Conservation (phyloP, 2,797 vertebrate genomes). For the Leucoraja ocellata region DNA sequence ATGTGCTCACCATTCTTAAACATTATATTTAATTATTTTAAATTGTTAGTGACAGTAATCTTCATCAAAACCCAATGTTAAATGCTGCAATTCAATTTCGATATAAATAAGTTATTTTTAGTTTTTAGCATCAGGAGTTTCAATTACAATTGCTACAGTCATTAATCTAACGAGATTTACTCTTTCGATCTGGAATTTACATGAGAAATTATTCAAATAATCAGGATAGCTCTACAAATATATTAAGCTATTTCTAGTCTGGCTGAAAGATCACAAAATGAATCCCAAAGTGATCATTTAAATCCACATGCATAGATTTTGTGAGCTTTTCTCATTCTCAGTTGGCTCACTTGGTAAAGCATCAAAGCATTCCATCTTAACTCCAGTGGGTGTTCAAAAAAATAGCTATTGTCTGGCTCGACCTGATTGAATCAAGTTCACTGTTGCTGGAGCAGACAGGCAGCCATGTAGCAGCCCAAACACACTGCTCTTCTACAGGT, state of each 20-base stretch:
- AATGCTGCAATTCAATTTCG: background rate
- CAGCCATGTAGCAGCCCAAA: no score
- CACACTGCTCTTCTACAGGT: background rate
- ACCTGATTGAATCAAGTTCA: slow-evolving; percentile 1
- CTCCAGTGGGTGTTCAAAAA: background rate
- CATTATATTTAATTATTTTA: background rate
- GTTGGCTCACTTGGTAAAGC: background rate
- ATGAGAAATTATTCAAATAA: background rate
- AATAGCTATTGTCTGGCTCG: slow-evolving; percentile 11
- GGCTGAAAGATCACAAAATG: slow-evolving; percentile 11
- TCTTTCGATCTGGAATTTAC: slow-evolving; percentile 23
- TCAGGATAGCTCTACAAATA: background rate
- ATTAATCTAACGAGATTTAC: background rate
- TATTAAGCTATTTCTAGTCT: slow-evolving; percentile 2
- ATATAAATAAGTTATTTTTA: background rate
- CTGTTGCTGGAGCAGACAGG: background rate
- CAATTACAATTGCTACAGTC: slow-evolving; percentile 1
- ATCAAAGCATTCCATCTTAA: slow-evolving; percentile 24
- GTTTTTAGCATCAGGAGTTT: slow-evolving; percentile 27
- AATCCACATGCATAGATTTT: slow-evolving; percentile 20
- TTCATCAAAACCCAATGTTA: background rate
- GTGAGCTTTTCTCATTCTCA: background rate
- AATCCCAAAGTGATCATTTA: slow-evolving; percentile 30
- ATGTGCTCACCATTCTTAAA: slow-evolving; percentile 30
- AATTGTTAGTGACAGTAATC: background rate